Percentiles rank a stretch among this genome's conserved stretches.
Evolutionary conservation across 2,888 invertebrate genomes (phyloP).

Genomic region (Perizoma flavofasciatum): DNA sequence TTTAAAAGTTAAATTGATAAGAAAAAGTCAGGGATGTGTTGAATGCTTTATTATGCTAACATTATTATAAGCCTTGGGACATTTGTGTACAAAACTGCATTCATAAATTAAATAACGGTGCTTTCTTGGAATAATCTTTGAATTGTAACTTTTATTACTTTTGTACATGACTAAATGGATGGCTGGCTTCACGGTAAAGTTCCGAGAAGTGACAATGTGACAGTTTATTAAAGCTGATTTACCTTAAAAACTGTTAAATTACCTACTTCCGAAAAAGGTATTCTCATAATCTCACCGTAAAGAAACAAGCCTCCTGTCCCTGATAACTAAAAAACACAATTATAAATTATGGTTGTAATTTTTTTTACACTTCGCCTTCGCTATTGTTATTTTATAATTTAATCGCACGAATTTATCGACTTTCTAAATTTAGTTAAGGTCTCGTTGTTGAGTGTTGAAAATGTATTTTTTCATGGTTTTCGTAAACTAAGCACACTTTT

Average conservation of each 20-base stretch:
- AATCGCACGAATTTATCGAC: conserved; percentile 79
- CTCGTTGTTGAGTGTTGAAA: conserved; percentile 38
- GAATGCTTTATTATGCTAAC: conserved; percentile 43
- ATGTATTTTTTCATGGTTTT: conserved; percentile 42
- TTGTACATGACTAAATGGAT: conserved; percentile 11
- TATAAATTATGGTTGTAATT: conserved; percentile 64
- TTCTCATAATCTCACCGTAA: not conserved
- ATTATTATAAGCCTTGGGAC: conserved; percentile 17
- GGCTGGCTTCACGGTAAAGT: conserved; percentile 1
- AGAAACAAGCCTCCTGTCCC: conserved; percentile 1
- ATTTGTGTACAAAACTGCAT: conserved; percentile 24
- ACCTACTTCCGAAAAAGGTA: not conserved
- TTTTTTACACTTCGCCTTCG: conserved; percentile 59
- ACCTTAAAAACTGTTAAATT: not conserved
- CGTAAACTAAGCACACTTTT: conserved; percentile 69
- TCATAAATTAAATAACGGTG: conserved; percentile 18
- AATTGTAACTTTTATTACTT: conserved; percentile 18
- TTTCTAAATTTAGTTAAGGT: conserved; percentile 57
- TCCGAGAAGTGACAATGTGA: no score
- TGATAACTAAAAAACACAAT: conserved; percentile 33
- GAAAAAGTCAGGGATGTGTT: conserved; percentile 24
- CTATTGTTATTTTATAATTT: conserved; percentile 63
- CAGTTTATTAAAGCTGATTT: not conserved
- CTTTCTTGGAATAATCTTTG: conserved; percentile 15
- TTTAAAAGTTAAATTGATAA: conserved; percentile 34